Evolutionary conservation across 2,888 invertebrate genomes (phyloP), one percentile per base, ranked within the genome.

Genomic region (Apamea crenata): DNA sequence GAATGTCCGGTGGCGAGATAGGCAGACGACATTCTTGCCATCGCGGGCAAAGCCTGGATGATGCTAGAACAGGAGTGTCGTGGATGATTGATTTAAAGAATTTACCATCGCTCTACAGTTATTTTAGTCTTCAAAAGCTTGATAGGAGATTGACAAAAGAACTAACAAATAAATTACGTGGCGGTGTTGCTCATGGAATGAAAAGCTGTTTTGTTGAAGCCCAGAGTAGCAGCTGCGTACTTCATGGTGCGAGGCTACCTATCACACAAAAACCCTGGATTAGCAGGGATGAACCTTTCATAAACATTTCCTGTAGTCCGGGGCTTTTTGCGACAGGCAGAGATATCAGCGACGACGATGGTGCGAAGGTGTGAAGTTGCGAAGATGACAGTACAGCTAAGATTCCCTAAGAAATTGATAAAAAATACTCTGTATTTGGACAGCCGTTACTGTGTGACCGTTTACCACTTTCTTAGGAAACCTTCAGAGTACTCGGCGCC

Each of bases 221-320:
- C 21, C 21, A n/a, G 40, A 44, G 18, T 18, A 10, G 67, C 40
- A 18, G 40, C 40, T 12, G 6, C 21, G 12, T 44, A 29, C 44
- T 44, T 29, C n/a, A n/a, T 12, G 40, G 18, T n/a, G 67, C 18
- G 44, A 44, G 18, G 0, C n/a, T 68, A 68, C 40, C 67, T 2
- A 44, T 40, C n/a, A 44, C 67, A 10, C 0, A 0, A 5, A 1
- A 6, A 0, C 40, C 8, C n/a, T n/a, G 8, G 40, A 10, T 1
- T 8, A 0, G 1, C 10, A 40, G 40, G 67, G n/a, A 40, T 40
- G n/a, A 18, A n/a, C n/a, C 10, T 25, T n/a, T 40, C 40, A 8
- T 1, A 8, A 16, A 18, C 40, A 67, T 40, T 1, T 18, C 40
- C 18, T 16, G 10, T 0, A 0, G 25, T 1, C 18, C 18, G 5